Evolutionary conservation across 2,113 vertebrate species (phyloP).

Genomic region (Megaceryle maxima): DNA sequence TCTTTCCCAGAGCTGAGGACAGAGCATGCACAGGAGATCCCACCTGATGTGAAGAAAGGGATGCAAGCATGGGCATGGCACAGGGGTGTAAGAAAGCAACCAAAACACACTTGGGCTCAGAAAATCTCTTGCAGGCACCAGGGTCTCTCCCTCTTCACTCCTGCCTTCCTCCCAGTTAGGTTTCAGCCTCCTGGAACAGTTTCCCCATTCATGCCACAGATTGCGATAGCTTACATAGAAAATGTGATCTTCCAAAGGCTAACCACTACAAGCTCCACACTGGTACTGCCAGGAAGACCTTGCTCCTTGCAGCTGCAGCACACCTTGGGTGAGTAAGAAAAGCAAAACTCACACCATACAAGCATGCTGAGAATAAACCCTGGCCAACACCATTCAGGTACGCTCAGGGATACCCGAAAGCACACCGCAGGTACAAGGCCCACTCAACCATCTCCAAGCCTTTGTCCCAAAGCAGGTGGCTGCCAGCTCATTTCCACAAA

Average conservation of each 20-base stretch:
- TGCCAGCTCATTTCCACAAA: neutral
- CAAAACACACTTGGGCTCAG: neutral
- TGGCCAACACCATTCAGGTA: too few relatives aligned
- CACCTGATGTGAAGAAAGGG: too few relatives aligned
- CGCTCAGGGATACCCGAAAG: accelerated
- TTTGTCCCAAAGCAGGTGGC: neutral
- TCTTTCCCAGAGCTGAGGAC: neutral
- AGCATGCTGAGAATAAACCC: accelerated
- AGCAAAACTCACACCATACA: neutral
- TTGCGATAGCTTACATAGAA: neutral
- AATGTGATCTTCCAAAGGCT: neutral
- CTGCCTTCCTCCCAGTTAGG: neutral
- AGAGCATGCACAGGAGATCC: accelerated
- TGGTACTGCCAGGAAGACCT: neutral
- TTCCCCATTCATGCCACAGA: neutral
- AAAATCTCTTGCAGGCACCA: neutral
- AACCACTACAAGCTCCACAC: neutral
- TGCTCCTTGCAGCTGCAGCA: neutral
- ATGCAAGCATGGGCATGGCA: accelerated
- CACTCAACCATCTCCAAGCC: neutral
- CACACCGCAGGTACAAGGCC: neutral
- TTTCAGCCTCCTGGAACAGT: neutral
- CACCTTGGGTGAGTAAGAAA: accelerated
- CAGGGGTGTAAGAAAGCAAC: neutral
- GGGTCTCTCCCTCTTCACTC: neutral